Evolutionary conservation across 2,797 vertebrate species (phyloP).

Genomic region (Oryzias sinensis): DNA sequence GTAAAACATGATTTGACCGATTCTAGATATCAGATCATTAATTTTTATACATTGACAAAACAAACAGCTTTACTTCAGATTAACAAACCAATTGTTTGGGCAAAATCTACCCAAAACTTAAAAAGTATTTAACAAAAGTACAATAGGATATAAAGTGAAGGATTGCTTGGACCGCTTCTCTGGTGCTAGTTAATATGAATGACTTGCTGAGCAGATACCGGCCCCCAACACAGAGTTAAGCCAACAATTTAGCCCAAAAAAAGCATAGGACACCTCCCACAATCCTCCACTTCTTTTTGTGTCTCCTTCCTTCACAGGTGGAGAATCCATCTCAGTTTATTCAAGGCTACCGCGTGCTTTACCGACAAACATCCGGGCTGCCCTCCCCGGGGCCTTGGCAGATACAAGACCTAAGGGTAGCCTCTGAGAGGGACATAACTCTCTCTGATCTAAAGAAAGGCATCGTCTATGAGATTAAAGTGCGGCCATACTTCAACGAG

Average conservation of each 20-base stretch:
- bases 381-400: slow-evolving; percentile 86
- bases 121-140: too few species aligned
- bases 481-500: slow-evolving; percentile 94
- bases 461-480: slow-evolving; percentile 93
- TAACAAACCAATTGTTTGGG: too few species aligned
- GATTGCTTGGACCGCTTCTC: slow-evolving; percentile 4
- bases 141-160: too few species aligned
- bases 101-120: too few species aligned
- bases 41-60: too few species aligned
- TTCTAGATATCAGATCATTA: too few species aligned
- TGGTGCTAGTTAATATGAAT: slow-evolving; percentile 35
- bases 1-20: too few species aligned
- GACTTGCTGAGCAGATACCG: slow-evolving; percentile 36
- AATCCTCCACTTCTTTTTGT: slow-evolving; percentile 21
- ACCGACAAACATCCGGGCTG: slow-evolving; percentile 87
- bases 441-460: slow-evolving; percentile 88
- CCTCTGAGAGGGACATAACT: slow-evolving; percentile 86
- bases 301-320: slow-evolving; percentile 74
- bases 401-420: slow-evolving; percentile 87
- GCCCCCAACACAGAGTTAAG: slow-evolving; percentile 25
- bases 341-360: slow-evolving; percentile 92
- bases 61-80: too few species aligned
- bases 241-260: slow-evolving; percentile 9
- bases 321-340: slow-evolving; percentile 95
- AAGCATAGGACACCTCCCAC: slow-evolving; percentile 24